These are phyloP conservation scores for Sphenodon punctatus DNA, from an alignment of 2,797 vertebrate species.

Conservation along the genomic window DNA sequence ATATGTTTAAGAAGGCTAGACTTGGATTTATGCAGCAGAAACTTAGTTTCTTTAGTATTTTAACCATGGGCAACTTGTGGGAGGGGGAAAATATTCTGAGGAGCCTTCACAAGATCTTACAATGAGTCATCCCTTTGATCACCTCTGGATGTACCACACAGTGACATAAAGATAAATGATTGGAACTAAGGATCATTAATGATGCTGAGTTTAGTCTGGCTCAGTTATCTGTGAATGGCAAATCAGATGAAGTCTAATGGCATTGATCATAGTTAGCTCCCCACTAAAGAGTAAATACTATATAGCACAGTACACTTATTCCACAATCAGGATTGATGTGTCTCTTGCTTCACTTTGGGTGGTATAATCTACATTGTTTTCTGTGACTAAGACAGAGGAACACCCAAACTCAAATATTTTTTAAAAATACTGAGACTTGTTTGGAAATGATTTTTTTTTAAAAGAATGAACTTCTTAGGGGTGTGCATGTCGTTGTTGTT, in stretches of 20 bases:
- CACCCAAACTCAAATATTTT: no score
- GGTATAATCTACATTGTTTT: neutral
- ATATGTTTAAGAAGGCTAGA: no score
- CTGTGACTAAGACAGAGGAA: neutral
- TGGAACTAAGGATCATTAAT: neutral
- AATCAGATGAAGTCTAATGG: neutral
- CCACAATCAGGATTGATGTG: neutral
- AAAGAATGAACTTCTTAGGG: no score
- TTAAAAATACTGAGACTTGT: no score
- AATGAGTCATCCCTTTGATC: neutral
- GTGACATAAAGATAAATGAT: neutral
- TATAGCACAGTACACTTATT: accelerated
- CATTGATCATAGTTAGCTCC: neutral
- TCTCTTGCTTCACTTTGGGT: neutral
- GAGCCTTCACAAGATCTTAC: neutral
- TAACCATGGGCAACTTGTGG: neutral
- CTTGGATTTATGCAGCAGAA: no score
- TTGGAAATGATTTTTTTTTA: no score
- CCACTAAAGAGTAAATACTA: neutral
- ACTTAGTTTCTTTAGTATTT: neutral
- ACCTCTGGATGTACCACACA: neutral
- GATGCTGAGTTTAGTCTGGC: neutral
- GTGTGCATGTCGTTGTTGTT: no score
- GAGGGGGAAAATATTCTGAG: neutral
- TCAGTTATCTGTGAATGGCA: neutral